Evolutionary conservation across 2,888 invertebrate species (phyloP).

Genomic region (Exephanes ischioxanthus): DNA sequence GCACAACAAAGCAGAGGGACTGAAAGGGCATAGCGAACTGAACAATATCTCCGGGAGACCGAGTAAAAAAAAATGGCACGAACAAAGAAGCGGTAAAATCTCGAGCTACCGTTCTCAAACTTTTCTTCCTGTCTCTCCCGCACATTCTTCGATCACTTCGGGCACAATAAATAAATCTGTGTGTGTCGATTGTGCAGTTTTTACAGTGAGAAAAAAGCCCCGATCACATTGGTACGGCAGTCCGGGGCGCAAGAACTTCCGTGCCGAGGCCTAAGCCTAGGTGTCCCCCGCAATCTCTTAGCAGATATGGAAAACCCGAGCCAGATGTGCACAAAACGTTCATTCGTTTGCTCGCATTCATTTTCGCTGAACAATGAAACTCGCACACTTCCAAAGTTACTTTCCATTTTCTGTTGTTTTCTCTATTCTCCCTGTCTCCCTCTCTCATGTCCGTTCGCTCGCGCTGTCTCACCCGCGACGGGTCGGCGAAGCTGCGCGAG

Average conservation of each 20-base stretch:
- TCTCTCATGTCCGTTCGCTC: constrained; percentile 16
- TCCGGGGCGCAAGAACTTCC: constrained; percentile 36
- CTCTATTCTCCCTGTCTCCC: not conserved
- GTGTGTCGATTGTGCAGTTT: constrained; percentile 17
- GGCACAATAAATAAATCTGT: not conserved
- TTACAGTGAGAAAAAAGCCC: not conserved
- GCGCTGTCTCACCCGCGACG: not conserved
- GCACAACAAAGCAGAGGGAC: not conserved
- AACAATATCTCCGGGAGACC: not conserved
- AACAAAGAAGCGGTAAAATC: not conserved
- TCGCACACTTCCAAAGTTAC: constrained; percentile 60
- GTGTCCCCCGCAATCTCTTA: constrained; percentile 11
- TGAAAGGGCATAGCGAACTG: not conserved
- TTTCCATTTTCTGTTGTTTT: constrained; percentile 24
- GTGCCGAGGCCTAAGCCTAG: not conserved
- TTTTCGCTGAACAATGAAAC: constrained; percentile 72
- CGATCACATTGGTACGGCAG: not conserved
- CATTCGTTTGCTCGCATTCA: constrained; percentile 71
- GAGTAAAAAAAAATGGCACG: not conserved
- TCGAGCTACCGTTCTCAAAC: not conserved
- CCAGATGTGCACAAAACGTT: constrained; percentile 64
- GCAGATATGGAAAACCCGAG: constrained; percentile 45
- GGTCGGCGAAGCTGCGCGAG: not conserved
- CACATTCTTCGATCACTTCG: not conserved
- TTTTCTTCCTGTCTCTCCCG: not conserved